Percentiles rank a stretch among this genome's conserved stretches.
Conservation (phyloP, 2,888 invertebrate genomes). For the Apocheima hispidaria region DNA sequence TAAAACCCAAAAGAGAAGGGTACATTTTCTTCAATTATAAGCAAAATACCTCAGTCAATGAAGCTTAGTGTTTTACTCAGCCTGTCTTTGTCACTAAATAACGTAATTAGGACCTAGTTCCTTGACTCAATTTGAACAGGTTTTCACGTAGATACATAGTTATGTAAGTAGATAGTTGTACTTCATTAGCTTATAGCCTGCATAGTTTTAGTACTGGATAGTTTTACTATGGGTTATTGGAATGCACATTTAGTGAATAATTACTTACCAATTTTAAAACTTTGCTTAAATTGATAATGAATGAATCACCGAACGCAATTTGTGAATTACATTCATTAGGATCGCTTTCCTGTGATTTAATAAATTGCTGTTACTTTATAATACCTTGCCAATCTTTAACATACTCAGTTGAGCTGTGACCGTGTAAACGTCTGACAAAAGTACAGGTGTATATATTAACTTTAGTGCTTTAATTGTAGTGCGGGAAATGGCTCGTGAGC, state of each 20-base stretch:
- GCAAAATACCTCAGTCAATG: background rate
- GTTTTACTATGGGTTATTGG: background rate
- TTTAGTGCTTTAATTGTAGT: slow-evolving; percentile 15
- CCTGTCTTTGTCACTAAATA: background rate
- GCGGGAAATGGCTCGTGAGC: slow-evolving; percentile 62
- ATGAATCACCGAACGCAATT: slow-evolving; percentile 16
- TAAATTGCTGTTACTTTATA: slow-evolving; percentile 35
- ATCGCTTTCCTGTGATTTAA: slow-evolving; percentile 30
- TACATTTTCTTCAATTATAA: background rate
- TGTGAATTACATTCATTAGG: slow-evolving; percentile 16
- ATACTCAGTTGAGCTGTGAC: slow-evolving; percentile 21
- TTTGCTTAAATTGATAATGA: background rate
- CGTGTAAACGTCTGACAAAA: background rate
- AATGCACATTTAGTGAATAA: background rate
- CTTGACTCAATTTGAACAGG: slow-evolving; percentile 8
- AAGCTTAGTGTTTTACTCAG: background rate
- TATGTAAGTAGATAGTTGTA: background rate
- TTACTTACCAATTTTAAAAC: background rate
- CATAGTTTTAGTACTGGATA: no score
- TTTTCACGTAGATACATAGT: background rate
- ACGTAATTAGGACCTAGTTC: background rate
- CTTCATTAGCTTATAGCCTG: background rate
- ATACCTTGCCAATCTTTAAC: background rate
- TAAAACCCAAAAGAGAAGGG: slow-evolving; percentile 4
- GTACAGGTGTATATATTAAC: background rate